These are phyloP conservation scores for Gastrophysa polygoni DNA, from an alignment of 2,888 invertebrate species.

Conservation along the genomic window DNA sequence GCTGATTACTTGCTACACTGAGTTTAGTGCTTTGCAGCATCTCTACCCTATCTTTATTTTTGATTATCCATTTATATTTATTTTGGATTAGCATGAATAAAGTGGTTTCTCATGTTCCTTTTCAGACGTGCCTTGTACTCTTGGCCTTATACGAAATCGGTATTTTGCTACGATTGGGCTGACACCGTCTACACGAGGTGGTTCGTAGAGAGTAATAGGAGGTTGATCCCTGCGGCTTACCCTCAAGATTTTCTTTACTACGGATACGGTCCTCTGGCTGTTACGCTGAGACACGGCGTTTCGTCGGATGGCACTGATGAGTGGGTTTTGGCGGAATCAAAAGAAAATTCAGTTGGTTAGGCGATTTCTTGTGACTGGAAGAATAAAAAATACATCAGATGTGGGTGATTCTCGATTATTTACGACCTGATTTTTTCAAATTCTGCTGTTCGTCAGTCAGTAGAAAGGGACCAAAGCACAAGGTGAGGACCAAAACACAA, in stretches of 20 bases:
- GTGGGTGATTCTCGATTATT: no score
- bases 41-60: no score
- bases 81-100: no score
- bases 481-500: no score
- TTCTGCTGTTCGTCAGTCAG: no score
- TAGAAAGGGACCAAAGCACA: no score
- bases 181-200: background rate
- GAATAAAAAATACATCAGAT: no score
- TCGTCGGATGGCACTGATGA: conserved; percentile 9
- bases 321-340: conserved; percentile 2
- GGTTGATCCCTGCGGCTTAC: conserved; percentile 1
- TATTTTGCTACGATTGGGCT: conserved; percentile 6
- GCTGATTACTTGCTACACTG: no score
- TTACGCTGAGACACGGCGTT: background rate
- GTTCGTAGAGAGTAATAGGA: background rate
- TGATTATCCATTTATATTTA: no score
- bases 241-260: background rate
- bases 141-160: conserved; percentile 3
- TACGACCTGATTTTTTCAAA: no score
- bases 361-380: background rate
- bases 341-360: background rate
- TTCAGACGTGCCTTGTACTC: background rate
- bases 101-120: no score
- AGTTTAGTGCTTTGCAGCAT: no score
- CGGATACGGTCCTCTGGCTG: background rate